Evolutionary conservation across 2,888 invertebrate species (phyloP), one percentile per base, ranked within the genome.

Genomic region (Phania funesta): DNA sequence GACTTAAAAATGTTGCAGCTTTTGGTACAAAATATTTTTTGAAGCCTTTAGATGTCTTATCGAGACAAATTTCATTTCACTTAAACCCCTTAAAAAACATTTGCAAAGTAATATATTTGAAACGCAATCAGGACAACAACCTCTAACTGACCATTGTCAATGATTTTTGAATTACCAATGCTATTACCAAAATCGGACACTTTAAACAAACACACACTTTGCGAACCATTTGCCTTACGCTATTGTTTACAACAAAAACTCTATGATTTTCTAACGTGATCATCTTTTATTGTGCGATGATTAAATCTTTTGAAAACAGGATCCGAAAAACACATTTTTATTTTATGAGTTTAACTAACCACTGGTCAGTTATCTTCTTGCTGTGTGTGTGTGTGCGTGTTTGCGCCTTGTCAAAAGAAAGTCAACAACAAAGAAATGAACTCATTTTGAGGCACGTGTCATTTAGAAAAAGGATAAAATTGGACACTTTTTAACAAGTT

Each of bases 371-470:
- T 35, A 29, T n/a, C n/a, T 29, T 29, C 4, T n/a, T 6, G 4
- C 24, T 24, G 22, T n/a, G 62, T 64, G n/a, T 46, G 24, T 20
- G 16, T 52, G 64, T 22, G 13, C 11, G 26, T 13, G 29, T 35
- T 8, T 20, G 44, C 13, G 58, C 65, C 24, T 70, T 76, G 52
- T 58, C 35, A 44, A 16, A 52, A 18, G 41, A 65, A n/a, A 75
- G 62, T 70, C 67, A 68, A 62, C 70, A 70, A 29, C 32, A 41
- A n/a, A n/a, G n/a, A n/a, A n/a, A n/a, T n/a, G n/a, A n/a, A n/a
- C n/a, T n/a, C n/a, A n/a, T n/a, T n/a, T n/a, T 16, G 26, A 29
- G 81, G 60, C 77, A 77, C 81, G 81, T 77, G 73, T 29, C 76
- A 62, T 32, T 44, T 9, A 29, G n/a, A 7, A 50, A 48, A 56